Conservation (phyloP, 1,140 invertebrate genomes). For the Drosophila athabasca region DNA sequence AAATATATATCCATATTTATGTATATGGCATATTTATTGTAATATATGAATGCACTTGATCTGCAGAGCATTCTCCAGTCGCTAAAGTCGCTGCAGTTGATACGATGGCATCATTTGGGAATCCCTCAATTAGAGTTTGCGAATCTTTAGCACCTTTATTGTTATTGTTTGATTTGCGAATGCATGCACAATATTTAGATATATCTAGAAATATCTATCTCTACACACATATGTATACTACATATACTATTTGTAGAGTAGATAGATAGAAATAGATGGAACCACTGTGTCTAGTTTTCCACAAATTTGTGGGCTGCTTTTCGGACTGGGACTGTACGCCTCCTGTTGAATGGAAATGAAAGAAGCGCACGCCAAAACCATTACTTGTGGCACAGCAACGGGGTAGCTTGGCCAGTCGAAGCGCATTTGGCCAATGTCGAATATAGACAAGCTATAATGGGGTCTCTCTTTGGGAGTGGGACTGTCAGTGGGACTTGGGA, state of each 20-base stretch:
- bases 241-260: neutral
- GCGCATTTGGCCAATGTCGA: slow-evolving; percentile 59
- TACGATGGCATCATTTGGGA: slow-evolving; percentile 12
- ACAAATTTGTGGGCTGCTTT: slow-evolving; percentile 9
- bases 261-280: slow-evolving; percentile 12
- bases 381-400: neutral
- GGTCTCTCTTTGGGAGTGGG: slow-evolving; percentile 18
- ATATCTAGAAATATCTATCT: neutral
- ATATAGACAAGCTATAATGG: slow-evolving; percentile 61
- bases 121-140: slow-evolving; percentile 16
- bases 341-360: slow-evolving; percentile 54
- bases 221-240: too few species aligned
- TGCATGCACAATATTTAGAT: neutral
- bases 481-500: slow-evolving; percentile 6
- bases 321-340: slow-evolving; percentile 36
- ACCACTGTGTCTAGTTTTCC: slow-evolving; percentile 19
- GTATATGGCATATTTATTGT: too few species aligned
- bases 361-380: slow-evolving; percentile 15
- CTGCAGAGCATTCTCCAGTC: slow-evolving; percentile 4
- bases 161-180: slow-evolving; percentile 3
- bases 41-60: neutral
- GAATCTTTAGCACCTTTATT: slow-evolving; percentile 6
- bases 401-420: neutral
- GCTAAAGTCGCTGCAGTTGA: neutral
- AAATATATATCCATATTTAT: too few species aligned